Evolutionary conservation across 2,888 invertebrate genomes (phyloP).

Genomic region (Arge pagana): DNA sequence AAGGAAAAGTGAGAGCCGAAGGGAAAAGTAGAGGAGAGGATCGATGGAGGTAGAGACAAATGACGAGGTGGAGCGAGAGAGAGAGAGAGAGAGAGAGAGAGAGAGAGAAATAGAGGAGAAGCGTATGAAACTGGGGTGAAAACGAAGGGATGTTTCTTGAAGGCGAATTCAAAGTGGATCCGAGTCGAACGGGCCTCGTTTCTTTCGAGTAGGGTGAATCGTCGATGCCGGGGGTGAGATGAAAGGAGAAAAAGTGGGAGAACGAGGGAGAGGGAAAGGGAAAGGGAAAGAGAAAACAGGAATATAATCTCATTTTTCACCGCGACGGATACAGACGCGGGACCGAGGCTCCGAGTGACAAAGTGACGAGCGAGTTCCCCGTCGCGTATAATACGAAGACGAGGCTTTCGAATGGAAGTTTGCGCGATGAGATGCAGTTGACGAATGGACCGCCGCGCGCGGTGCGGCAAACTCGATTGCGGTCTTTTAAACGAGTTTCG

Average conservation of each 20-base stretch:
- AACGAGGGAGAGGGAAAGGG: too few relatives aligned
- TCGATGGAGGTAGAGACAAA: too few relatives aligned
- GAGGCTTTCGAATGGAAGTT: too few relatives aligned
- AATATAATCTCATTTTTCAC: conserved; percentile 52
- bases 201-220: conserved; percentile 55
- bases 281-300: neutral
- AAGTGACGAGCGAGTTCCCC: conserved; percentile 27
- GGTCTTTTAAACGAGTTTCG: conserved; percentile 13
- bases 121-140: too few relatives aligned
- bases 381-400: too few relatives aligned
- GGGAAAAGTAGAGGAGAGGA: conserved; percentile 29
- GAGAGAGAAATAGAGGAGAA: neutral
- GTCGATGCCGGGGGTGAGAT: conserved; percentile 42
- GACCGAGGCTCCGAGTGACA: conserved; percentile 9
- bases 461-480: conserved; percentile 9
- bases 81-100: neutral
- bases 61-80: neutral
- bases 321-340: conserved; percentile 13
- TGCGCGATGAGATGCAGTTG: neutral
- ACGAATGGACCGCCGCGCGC: neutral
- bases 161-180: conserved; percentile 51
- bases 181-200: conserved; percentile 43
- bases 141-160: conserved; percentile 53
- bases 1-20: conserved; percentile 28
- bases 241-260: too few relatives aligned